A percentile compares a stretch with the other conserved stretches of the same genome.
phyloP scores from a whole-genome alignment of 1,140 invertebrate species.

The Anthonomus grandis region DNA sequence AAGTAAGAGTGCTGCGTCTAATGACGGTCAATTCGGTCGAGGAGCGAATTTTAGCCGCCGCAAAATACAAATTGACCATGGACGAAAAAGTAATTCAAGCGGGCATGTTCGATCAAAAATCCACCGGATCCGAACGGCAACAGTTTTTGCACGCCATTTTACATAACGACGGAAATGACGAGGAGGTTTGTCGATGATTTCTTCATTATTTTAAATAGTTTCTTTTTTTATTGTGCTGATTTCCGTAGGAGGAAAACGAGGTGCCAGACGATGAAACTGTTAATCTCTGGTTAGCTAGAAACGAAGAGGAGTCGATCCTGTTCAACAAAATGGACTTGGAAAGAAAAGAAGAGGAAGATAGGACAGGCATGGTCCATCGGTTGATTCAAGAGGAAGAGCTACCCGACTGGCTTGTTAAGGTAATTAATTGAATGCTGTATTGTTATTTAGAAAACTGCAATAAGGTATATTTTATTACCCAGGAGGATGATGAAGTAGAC shows the following conservation, averaged over 20 bases:
- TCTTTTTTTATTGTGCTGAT: too few relatives aligned
- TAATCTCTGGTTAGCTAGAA: slow-evolving; percentile 97
- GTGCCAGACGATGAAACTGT: slow-evolving; percentile 98
- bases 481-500: slow-evolving; percentile 54
- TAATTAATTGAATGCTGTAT: not conserved
- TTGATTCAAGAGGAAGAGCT: slow-evolving; percentile 92
- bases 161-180: slow-evolving; percentile 89
- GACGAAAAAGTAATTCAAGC: slow-evolving; percentile 99
- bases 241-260: slow-evolving; percentile 86
- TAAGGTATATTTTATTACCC: too few relatives aligned
- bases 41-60: slow-evolving; percentile 94
- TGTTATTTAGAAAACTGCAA: too few relatives aligned
- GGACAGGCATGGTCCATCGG: slow-evolving; percentile 65
- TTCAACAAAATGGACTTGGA: slow-evolving; percentile 95
- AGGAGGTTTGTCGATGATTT: slow-evolving; percentile 60
- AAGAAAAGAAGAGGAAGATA: slow-evolving; percentile 78
- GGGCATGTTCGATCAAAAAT: slow-evolving; percentile 99
- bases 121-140: slow-evolving; percentile 92
- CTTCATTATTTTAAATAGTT: not conserved
- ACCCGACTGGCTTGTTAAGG: slow-evolving; percentile 89
- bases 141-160: slow-evolving; percentile 94
- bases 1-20: slow-evolving; percentile 93
- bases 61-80: slow-evolving; percentile 92
- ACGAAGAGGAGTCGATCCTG: slow-evolving; percentile 91
- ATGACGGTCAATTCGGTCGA: slow-evolving; percentile 99